Evolutionary conservation across 2,888 invertebrate species (phyloP).

Genomic region (Atrina japonica): DNA sequence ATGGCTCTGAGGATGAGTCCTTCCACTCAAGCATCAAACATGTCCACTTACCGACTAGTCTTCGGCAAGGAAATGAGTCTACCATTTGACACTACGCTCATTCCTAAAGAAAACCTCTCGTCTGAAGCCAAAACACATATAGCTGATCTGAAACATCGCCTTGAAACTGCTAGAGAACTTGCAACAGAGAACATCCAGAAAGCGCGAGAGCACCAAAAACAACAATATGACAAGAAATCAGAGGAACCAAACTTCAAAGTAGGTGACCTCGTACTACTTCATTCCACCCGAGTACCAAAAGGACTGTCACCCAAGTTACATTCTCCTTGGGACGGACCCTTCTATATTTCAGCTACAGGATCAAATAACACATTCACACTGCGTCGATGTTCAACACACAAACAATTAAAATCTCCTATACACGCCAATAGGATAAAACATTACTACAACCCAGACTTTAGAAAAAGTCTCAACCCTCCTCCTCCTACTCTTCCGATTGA

Average conservation of each 20-base stretch:
- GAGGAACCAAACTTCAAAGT: constrained; percentile 19
- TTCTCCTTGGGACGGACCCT: constrained; percentile 38
- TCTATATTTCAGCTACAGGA: constrained; percentile 28
- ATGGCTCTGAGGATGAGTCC: constrained; percentile 52
- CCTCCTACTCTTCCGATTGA: neutral
- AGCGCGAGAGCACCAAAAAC: too few relatives aligned
- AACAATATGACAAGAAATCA: neutral
- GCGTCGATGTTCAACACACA: constrained; percentile 11
- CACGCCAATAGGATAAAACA: constrained; percentile 23
- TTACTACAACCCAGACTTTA: constrained; percentile 10
- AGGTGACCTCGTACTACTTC: constrained; percentile 30
- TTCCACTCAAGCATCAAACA: constrained; percentile 18
- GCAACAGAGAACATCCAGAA: constrained; percentile 9
- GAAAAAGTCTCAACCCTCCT: constrained; percentile 7
- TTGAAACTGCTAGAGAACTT: constrained; percentile 26
- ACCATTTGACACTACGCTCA: constrained; percentile 20
- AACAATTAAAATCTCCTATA: neutral
- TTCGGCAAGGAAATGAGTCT: constrained; percentile 24
- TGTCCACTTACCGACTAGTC: constrained; percentile 25
- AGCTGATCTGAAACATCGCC: neutral
- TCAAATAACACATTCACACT: constrained; percentile 36
- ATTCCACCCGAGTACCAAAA: constrained; percentile 7
- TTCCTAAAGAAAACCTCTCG: constrained; percentile 12
- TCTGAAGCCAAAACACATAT: constrained; percentile 16
- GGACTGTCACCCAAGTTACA: constrained; percentile 35